These are phyloP conservation scores for Heterochromis multidens DNA, from an alignment of 2,113 vertebrate species.

Conservation along the genomic window DNA sequence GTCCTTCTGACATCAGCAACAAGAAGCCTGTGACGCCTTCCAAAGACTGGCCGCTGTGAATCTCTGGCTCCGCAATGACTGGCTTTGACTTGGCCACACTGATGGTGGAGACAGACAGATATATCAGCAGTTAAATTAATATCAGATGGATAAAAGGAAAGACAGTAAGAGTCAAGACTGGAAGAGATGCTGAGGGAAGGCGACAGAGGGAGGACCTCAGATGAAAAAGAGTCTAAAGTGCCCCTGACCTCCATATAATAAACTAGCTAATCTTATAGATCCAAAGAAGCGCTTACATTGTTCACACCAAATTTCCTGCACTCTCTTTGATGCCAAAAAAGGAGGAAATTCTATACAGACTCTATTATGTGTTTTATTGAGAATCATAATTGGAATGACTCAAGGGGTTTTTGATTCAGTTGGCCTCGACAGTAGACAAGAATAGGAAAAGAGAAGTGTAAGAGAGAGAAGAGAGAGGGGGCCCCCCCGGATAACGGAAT, in stretches of 20 bases:
- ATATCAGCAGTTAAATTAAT: neutral
- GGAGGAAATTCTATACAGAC: constrained; percentile 10
- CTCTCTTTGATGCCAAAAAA: neutral
- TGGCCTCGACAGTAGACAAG: constrained; percentile 5
- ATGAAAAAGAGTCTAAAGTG: neutral
- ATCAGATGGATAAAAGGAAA: neutral
- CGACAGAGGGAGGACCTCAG: neutral
- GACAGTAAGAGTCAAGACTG: neutral
- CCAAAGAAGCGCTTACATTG: neutral
- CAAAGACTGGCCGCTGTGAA: constrained; percentile 86
- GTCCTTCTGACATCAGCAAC: constrained; percentile 94
- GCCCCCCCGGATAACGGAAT: neutral
- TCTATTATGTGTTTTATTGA: constrained; percentile 7
- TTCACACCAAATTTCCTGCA: constrained; percentile 7
- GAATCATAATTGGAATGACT: constrained; percentile 3
- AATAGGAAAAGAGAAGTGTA: constrained; percentile 36
- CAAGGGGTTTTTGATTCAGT: neutral
- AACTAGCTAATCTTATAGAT: neutral
- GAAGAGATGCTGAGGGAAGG: neutral
- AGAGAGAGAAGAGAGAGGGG: neutral
- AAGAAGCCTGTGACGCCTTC: constrained; percentile 91
- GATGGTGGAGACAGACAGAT: neutral
- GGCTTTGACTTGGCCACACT: constrained; percentile 90
- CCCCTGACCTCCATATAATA: neutral
- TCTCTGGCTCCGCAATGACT: constrained; percentile 91